These are phyloP conservation scores for Ormyrus pomaceus DNA, from an alignment of 2,888 invertebrate genomes.

Conservation along the genomic window DNA sequence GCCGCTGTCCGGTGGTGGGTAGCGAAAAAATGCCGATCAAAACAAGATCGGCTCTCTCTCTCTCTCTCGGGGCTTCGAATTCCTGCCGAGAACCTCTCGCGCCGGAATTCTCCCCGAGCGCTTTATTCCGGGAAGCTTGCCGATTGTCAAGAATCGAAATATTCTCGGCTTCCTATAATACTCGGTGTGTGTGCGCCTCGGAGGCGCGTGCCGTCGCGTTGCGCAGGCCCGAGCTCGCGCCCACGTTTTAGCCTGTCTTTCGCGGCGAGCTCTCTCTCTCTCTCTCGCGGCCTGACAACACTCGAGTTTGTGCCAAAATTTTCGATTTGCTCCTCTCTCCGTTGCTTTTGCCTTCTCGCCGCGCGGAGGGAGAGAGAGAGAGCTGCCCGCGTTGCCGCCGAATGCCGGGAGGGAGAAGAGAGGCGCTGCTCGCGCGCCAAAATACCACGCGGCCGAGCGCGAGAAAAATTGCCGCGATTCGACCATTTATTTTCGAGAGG, in stretches of 20 bases:
- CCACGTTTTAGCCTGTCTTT: not conserved
- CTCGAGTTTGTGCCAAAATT: constrained; percentile 51
- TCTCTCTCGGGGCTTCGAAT: not conserved
- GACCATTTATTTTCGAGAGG: too few species aligned
- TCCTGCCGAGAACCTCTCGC: too few species aligned
- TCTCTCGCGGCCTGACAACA: constrained; percentile 28
- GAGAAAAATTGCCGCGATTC: too few species aligned
- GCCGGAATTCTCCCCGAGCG: not conserved
- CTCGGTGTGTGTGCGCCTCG: constrained; percentile 1
- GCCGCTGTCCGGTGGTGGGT: too few species aligned
- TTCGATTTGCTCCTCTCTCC: constrained; percentile 45
- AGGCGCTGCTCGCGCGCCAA: not conserved
- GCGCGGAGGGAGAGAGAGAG: too few species aligned
- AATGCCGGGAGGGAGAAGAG: not conserved
- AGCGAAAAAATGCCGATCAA: not conserved
- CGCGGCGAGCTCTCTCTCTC: not conserved
- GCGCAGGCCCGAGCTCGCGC: not conserved
- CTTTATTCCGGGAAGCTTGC: constrained; percentile 42
- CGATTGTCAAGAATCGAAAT: constrained; percentile 51
- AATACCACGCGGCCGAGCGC: too few species aligned
- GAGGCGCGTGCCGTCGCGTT: constrained; percentile 8
- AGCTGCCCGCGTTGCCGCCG: too few species aligned
- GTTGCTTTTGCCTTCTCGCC: not conserved
- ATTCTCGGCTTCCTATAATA: constrained; percentile 41
- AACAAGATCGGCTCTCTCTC: not conserved